These are phyloP conservation scores for Tetranychus piercei DNA, from an alignment of 2,888 invertebrate genomes.

Conservation along the genomic window DNA sequence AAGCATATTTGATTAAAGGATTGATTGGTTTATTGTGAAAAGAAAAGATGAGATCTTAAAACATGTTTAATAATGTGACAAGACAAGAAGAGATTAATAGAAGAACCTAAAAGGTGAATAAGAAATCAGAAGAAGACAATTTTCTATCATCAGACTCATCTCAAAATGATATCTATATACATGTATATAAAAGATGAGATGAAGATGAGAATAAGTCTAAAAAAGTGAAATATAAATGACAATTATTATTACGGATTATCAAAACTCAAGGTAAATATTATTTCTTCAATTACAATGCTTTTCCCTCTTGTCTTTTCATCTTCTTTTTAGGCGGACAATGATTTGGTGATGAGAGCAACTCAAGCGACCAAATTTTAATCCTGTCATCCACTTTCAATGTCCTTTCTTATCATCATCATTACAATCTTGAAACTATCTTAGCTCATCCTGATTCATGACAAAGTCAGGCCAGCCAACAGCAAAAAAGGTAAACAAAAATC, in stretches of 20 bases:
- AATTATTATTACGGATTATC: neutral
- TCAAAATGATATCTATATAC: neutral
- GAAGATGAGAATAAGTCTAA: neutral
- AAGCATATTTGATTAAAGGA: neutral
- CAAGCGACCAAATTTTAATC: conserved; percentile 13
- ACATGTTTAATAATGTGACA: neutral
- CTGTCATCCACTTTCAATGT: neutral
- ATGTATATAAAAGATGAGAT: neutral
- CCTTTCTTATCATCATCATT: neutral
- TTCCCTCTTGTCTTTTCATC: neutral
- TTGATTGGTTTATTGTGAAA: neutral
- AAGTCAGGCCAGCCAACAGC: neutral
- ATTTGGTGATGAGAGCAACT: conserved; percentile 11
- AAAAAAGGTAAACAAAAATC: neutral
- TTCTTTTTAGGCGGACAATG: conserved; percentile 7
- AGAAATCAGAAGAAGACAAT: neutral
- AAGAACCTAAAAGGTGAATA: neutral
- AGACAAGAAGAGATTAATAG: too few relatives aligned
- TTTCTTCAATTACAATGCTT: neutral
- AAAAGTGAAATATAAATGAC: neutral
- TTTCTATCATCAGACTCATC: neutral
- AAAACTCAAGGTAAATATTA: neutral
- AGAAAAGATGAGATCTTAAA: neutral
- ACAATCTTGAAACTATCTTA: neutral
- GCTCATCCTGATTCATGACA: neutral